Percentiles rank a stretch among this genome's conserved stretches.
These are phyloP conservation scores for Thalassophryne amazonica DNA, from an alignment of 2,797 vertebrate species.

Conservation along the genomic window DNA sequence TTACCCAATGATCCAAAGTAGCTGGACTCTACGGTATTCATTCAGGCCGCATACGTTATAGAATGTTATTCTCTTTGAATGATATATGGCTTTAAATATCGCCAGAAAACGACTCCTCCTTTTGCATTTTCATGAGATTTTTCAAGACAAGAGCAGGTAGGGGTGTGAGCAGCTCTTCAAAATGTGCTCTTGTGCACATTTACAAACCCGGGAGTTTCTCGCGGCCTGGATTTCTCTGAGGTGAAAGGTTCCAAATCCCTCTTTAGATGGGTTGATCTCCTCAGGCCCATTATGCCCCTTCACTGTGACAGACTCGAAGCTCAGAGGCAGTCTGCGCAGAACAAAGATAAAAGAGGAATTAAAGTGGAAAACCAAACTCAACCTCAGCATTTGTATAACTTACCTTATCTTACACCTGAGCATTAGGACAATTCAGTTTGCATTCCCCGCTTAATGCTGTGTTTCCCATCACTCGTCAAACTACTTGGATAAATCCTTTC, in stretches of 20 bases:
- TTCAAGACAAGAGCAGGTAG: slow-evolving; percentile 49
- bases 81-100: slow-evolving; percentile 34
- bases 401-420: slow-evolving; percentile 68
- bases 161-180: slow-evolving; percentile 60
- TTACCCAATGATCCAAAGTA: slow-evolving; percentile 40
- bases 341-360: slow-evolving; percentile 75
- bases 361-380: slow-evolving; percentile 69
- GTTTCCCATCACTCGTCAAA: slow-evolving; percentile 65
- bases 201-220: slow-evolving; percentile 58
- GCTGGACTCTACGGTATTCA: slow-evolving; percentile 42
- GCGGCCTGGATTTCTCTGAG: slow-evolving; percentile 67
- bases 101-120: slow-evolving; percentile 24
- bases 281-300: slow-evolving; percentile 75
- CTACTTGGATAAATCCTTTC: slow-evolving; percentile 20
- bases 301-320: slow-evolving; percentile 71
- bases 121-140: slow-evolving; percentile 57
- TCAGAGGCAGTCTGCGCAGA: slow-evolving; percentile 60
- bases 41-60: slow-evolving; percentile 13
- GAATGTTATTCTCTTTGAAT: slow-evolving; percentile 41
- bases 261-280: slow-evolving; percentile 80
- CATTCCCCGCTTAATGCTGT: slow-evolving; percentile 59
- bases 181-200: slow-evolving; percentile 66
- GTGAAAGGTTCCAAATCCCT: slow-evolving; percentile 80
- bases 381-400: slow-evolving; percentile 77
- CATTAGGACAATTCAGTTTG: slow-evolving; percentile 63